Evolutionary conservation across 2,888 invertebrate genomes (phyloP).

Genomic region (Ectemnius lituratus): DNA sequence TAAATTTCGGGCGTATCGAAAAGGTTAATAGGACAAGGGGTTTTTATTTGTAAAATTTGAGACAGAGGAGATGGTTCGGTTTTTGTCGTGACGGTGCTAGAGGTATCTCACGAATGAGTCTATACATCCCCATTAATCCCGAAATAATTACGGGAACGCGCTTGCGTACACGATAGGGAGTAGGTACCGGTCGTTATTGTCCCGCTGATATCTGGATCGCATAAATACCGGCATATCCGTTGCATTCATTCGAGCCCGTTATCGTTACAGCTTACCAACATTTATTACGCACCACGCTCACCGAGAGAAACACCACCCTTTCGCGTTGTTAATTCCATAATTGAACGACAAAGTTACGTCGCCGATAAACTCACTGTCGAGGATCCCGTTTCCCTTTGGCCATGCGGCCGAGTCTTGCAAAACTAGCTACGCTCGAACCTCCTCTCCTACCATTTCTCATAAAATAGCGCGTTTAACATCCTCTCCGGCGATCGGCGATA

Average conservation of each 20-base stretch:
- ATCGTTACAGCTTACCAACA: conserved; percentile 56
- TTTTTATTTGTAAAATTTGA: neutral
- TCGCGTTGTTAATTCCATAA: conserved; percentile 64
- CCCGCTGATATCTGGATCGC: conserved; percentile 64
- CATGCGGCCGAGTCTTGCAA: too few species aligned
- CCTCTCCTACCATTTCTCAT: neutral
- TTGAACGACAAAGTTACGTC: conserved; percentile 53
- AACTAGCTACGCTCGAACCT: neutral
- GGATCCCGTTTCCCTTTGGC: neutral
- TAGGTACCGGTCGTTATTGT: conserved; percentile 56
- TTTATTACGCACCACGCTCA: conserved; percentile 55
- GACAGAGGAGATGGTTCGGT: neutral
- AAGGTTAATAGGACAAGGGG: neutral
- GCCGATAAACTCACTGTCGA: conserved; percentile 27
- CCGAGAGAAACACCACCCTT: conserved; percentile 50
- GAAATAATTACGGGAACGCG: conserved; percentile 59
- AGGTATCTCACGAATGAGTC: conserved; percentile 45
- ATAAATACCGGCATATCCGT: conserved; percentile 63
- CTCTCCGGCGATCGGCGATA: too few species aligned
- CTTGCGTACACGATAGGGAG: conserved; percentile 46
- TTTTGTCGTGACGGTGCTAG: conserved; percentile 20
- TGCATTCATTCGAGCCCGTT: conserved; percentile 63
- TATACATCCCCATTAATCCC: conserved; percentile 54
- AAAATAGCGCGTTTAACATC: too few species aligned
- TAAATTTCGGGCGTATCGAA: neutral